Conservation (phyloP, 2,113 vertebrate species). For the Hippopotamus amphibius region DNA sequence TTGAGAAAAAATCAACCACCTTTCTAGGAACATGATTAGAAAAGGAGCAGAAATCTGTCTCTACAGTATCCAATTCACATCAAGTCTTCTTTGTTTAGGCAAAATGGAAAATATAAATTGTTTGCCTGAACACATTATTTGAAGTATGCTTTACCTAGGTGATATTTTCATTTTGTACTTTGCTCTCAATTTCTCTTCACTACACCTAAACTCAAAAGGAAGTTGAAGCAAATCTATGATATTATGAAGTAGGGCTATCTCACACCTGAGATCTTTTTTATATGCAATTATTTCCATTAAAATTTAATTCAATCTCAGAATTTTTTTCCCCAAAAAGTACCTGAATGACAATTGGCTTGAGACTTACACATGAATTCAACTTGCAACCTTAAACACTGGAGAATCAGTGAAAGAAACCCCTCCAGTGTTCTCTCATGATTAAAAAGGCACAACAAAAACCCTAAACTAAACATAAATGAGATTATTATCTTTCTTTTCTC, state of each 20-base stretch:
- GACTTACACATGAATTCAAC: constrained; percentile 59
- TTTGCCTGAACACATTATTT: constrained; percentile 7
- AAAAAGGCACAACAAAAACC: neutral
- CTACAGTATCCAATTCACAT: constrained; percentile 43
- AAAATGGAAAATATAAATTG: neutral
- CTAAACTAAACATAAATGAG: neutral
- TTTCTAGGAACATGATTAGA: constrained; percentile 50
- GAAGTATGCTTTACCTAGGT: neutral
- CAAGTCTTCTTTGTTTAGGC: neutral
- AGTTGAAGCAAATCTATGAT: constrained; percentile 9
- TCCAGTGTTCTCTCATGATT: constrained; percentile 12
- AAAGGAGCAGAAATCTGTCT: constrained; percentile 31
- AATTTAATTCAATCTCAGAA: constrained; percentile 19
- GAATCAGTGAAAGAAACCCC: neutral
- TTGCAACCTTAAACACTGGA: neutral
- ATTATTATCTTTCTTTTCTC: constrained; percentile 57
- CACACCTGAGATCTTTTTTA: constrained; percentile 41
- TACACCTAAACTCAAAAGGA: neutral
- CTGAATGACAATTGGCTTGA: neutral
- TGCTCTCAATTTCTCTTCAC: neutral
- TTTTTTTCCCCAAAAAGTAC: neutral
- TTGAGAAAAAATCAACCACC: constrained; percentile 65
- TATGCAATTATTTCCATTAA: constrained; percentile 46
- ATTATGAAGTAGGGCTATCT: constrained; percentile 14
- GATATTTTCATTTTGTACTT: neutral